Percentiles rank a stretch among this genome's conserved stretches.
Evolutionary conservation across 2,888 invertebrate genomes (phyloP).

Genomic region (Lottia gigantea): DNA sequence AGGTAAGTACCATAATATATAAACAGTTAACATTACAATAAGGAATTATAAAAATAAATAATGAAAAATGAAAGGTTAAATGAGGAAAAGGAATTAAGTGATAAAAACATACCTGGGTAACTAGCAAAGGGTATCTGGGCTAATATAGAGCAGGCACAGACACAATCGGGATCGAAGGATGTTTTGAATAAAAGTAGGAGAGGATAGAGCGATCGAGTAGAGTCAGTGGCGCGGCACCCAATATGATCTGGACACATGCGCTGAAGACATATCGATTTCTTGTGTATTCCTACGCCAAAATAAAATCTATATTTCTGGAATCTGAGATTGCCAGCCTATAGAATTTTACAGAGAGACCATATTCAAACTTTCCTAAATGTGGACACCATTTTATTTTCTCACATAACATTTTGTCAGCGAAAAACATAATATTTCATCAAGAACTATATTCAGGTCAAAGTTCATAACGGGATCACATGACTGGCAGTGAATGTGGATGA

Average conservation of each 20-base stretch:
- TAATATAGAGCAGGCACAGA: slow-evolving; percentile 49
- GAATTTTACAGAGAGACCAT: no score
- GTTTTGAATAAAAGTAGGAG: slow-evolving; percentile 19
- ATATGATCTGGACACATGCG: slow-evolving; percentile 12
- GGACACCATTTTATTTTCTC: no score
- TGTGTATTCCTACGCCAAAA: neutral
- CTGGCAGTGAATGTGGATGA: slow-evolving; percentile 12
- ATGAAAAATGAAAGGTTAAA: slow-evolving; percentile 14
- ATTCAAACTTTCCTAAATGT: no score
- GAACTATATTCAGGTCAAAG: slow-evolving; percentile 40
- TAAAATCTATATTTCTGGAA: no score
- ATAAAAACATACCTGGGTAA: slow-evolving; percentile 55
- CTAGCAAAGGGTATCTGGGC: slow-evolving; percentile 54
- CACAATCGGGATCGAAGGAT: slow-evolving; percentile 34
- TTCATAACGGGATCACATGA: slow-evolving; percentile 29
- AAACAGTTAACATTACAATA: neutral
- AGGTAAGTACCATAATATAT: neutral
- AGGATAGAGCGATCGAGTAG: slow-evolving; percentile 17
- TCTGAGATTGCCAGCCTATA: no score
- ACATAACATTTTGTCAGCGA: no score
- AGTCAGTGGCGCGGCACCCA: slow-evolving; percentile 15
- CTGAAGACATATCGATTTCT: slow-evolving; percentile 4
- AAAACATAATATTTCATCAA: neutral
- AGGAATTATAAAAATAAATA: neutral
- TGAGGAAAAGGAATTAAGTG: slow-evolving; percentile 38